Evolutionary conservation across 1,140 invertebrate genomes (phyloP).

Genomic region (Hycleus cichorii): DNA sequence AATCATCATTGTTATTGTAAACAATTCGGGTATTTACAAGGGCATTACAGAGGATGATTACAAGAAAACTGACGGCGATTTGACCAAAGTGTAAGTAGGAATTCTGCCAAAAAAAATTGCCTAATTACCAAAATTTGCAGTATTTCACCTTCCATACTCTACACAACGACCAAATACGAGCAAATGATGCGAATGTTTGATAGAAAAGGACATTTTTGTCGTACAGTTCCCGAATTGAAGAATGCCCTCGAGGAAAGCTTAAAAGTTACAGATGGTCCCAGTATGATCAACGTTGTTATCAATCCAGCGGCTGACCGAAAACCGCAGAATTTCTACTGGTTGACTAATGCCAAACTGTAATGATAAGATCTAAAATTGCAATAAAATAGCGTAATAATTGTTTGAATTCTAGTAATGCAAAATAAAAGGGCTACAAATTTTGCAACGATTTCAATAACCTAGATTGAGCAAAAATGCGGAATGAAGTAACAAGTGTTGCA

Average conservation of each 20-base stretch:
- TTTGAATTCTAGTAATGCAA: not conserved
- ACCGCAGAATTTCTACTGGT: constrained; percentile 82
- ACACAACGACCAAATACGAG: constrained; percentile 76
- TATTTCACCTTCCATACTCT: constrained; percentile 71
- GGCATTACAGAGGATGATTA: constrained; percentile 75
- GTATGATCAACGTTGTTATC: constrained; percentile 87
- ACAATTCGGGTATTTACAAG: constrained; percentile 92
- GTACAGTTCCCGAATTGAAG: constrained; percentile 66
- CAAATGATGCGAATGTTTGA: constrained; percentile 83
- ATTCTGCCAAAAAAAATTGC: constrained; percentile 14
- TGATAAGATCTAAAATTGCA: constrained; percentile 69
- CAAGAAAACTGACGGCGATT: constrained; percentile 59
- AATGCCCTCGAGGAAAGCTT: constrained; percentile 60
- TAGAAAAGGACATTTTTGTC: constrained; percentile 68
- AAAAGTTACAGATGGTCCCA: constrained; percentile 62
- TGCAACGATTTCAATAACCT: no score
- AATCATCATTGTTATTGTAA: constrained; percentile 84
- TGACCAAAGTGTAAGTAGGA: constrained; percentile 52
- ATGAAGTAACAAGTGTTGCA: no score
- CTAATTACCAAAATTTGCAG: constrained; percentile 43
- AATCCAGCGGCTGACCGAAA: constrained; percentile 82
- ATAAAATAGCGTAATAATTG: constrained; percentile 22
- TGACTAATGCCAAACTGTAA: constrained; percentile 85
- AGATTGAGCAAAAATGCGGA: no score
- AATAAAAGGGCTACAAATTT: no score